These are phyloP conservation scores for Caenorhabditis tropicalis DNA, from an alignment of 1,140 invertebrate genomes.

Conservation along the genomic window DNA sequence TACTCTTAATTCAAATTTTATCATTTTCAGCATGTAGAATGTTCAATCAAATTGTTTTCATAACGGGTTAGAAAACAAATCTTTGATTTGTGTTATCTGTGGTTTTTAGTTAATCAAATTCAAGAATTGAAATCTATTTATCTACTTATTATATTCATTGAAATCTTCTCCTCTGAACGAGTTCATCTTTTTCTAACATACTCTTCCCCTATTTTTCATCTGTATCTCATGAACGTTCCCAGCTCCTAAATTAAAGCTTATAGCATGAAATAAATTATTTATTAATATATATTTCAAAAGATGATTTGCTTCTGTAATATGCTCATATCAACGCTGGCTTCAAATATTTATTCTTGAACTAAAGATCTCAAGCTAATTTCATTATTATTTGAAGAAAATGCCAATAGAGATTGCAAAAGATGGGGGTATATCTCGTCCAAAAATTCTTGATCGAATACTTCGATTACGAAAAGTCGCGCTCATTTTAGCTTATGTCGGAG, in stretches of 20 bases:
- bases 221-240: background rate
- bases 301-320: no score
- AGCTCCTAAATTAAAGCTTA: background rate
- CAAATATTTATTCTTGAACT: no score
- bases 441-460: background rate
- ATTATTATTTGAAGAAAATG: background rate
- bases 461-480: background rate
- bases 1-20: background rate
- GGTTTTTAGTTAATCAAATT: background rate
- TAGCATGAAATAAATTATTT: background rate
- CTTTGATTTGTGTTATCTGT: background rate
- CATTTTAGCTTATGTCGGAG: background rate
- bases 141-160: background rate
- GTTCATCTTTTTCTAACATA: background rate
- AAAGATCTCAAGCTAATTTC: no score
- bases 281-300: background rate
- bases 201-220: background rate
- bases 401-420: conserved; percentile 24
- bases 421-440: background rate
- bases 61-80: background rate
- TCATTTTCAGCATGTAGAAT: conserved; percentile 1
- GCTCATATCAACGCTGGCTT: no score
- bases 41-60: background rate
- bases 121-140: background rate
- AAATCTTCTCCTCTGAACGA: background rate